These are phyloP conservation scores for Bucorvus abyssinicus DNA, from an alignment of 2,797 vertebrate species.

Conservation along the genomic window DNA sequence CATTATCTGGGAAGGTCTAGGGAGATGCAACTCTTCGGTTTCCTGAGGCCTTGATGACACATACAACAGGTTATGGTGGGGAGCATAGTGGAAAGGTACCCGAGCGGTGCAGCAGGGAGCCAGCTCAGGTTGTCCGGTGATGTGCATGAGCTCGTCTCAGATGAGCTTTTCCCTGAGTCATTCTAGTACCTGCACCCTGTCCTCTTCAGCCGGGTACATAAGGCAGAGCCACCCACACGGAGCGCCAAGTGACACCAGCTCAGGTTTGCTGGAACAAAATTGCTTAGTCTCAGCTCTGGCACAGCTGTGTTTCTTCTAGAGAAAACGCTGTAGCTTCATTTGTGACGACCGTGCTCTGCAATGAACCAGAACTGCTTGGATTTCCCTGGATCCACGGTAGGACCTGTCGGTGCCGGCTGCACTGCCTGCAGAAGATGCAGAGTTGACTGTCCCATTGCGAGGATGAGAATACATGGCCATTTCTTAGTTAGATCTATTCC, in stretches of 20 bases:
- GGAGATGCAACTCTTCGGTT: background rate
- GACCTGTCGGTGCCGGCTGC: background rate
- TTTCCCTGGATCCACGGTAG: background rate
- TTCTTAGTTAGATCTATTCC: background rate
- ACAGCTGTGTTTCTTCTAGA: background rate
- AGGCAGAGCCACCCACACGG: background rate
- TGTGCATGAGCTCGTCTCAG: background rate
- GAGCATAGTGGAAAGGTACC: background rate
- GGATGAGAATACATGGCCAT: background rate
- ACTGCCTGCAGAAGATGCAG: background rate
- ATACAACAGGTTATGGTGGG: background rate
- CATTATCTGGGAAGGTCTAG: background rate
- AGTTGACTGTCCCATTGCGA: background rate
- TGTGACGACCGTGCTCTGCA: background rate
- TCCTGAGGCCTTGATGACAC: too few species aligned
- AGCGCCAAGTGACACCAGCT: background rate
- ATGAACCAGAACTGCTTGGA: background rate
- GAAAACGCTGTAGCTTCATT: background rate
- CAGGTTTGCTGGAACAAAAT: background rate
- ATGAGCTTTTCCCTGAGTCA: background rate
- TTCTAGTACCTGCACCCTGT: background rate
- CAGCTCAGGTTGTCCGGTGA: background rate
- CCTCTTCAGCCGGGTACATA: background rate
- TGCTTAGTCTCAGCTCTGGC: background rate
- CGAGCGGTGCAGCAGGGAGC: background rate